Percentiles rank a stretch among this genome's conserved stretches.
Conservation (phyloP, 2,888 invertebrate species). For the Tricholauxania praeusta region DNA sequence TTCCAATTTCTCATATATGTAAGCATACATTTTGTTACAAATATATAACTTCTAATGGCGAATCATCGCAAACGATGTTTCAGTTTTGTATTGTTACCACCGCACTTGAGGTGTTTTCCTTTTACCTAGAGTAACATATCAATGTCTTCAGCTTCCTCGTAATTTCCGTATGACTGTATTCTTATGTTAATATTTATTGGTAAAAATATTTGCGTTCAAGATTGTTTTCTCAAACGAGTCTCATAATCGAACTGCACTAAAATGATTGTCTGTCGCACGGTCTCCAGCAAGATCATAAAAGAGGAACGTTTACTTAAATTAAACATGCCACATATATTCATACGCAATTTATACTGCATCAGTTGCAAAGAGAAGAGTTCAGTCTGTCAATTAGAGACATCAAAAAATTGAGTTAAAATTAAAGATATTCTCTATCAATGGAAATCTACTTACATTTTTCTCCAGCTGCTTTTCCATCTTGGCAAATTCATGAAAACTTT, state of each 20-base stretch:
- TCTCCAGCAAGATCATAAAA: background rate
- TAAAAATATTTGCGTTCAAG: too few relatives aligned
- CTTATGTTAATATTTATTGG: too few relatives aligned
- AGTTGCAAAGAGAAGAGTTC: conserved; percentile 23
- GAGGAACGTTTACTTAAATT: conserved; percentile 2
- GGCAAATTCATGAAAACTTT: background rate
- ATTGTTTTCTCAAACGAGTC: background rate
- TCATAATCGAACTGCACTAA: conserved; percentile 24
- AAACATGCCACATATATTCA: conserved; percentile 24
- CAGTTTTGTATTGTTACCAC: too few relatives aligned
- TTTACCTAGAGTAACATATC: too few relatives aligned
- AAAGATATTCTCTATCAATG: background rate
- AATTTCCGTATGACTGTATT: too few relatives aligned
- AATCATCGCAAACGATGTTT: too few relatives aligned
- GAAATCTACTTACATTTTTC: background rate
- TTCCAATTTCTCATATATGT: too few relatives aligned
- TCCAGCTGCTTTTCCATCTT: background rate
- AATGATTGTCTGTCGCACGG: conserved; percentile 18
- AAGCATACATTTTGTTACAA: too few relatives aligned
- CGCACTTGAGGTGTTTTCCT: too few relatives aligned
- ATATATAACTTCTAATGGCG: too few relatives aligned
- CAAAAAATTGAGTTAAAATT: background rate
- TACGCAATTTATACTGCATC: conserved; percentile 23
- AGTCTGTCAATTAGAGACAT: conserved; percentile 3
- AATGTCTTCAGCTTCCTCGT: too few relatives aligned